Evolutionary conservation across 2,797 vertebrate species (phyloP).

Genomic region (Salarias fasciatus): DNA sequence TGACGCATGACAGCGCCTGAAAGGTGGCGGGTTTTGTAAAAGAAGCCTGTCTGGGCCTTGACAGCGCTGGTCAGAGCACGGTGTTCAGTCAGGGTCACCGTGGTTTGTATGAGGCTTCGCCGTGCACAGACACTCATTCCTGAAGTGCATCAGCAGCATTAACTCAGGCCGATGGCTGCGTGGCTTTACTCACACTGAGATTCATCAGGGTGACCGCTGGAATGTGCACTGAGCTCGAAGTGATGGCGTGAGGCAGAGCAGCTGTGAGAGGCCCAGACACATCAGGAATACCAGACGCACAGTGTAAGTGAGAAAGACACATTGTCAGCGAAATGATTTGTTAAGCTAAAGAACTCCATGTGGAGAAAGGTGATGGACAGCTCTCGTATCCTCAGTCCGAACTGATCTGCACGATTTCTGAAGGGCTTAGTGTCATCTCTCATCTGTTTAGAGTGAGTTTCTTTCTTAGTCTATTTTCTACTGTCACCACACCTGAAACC

Average conservation of each 20-base stretch:
- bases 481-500: too few relatives aligned
- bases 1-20: too few relatives aligned
- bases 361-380: too few relatives aligned
- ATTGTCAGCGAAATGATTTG: neutral
- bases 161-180: constrained; percentile 41
- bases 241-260: constrained; percentile 68
- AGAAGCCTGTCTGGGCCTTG: too few relatives aligned
- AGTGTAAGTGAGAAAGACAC: constrained; percentile 39
- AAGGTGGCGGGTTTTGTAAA: too few relatives aligned
- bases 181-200: constrained; percentile 49
- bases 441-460: too few relatives aligned
- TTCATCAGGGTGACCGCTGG: constrained; percentile 61
- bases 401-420: too few relatives aligned
- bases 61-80: too few relatives aligned
- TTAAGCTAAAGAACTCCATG: neutral
- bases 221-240: constrained; percentile 65
- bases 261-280: constrained; percentile 58
- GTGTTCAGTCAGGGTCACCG: constrained; percentile 16
- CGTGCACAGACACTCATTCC: constrained; percentile 61
- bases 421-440: too few relatives aligned
- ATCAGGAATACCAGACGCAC: constrained; percentile 58
- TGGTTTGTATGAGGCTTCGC: constrained; percentile 44
- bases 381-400: too few relatives aligned
- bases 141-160: constrained; percentile 46
- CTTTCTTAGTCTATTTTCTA: too few relatives aligned